phyloP scores from a whole-genome alignment of 2,888 invertebrate species.

The Eupithecia exiguata region DNA sequence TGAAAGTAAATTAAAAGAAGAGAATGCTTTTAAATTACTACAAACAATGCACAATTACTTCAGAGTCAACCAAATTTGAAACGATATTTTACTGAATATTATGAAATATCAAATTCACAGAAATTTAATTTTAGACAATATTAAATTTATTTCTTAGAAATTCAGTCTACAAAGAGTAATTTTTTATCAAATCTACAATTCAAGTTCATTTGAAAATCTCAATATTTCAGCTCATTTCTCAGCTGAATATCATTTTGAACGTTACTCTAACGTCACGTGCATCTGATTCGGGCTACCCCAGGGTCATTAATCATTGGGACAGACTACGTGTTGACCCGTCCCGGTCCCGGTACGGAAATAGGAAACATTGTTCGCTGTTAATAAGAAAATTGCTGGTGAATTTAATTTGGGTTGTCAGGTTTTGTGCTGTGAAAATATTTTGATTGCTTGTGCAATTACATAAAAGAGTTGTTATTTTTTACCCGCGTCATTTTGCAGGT shows the following conservation, averaged over 20 bases:
- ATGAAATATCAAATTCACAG: not conserved
- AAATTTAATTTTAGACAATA: not conserved
- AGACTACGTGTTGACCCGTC: slow-evolving; percentile 68
- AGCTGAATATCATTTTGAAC: slow-evolving; percentile 64
- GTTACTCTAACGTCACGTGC: slow-evolving; percentile 77
- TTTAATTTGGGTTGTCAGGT: slow-evolving; percentile 28
- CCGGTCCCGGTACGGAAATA: slow-evolving; percentile 40
- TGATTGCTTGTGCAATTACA: slow-evolving; percentile 7
- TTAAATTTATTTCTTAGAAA: not conserved
- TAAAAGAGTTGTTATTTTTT: not conserved
- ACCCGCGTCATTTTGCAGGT: not conserved
- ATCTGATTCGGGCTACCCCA: slow-evolving; percentile 69
- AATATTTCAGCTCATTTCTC: slow-evolving; percentile 27
- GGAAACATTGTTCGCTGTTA: slow-evolving; percentile 42
- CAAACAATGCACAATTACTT: not conserved
- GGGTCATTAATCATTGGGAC: slow-evolving; percentile 71
- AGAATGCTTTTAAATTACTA: not conserved
- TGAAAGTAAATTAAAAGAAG: not conserved
- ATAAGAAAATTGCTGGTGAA: slow-evolving; percentile 41
- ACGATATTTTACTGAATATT: not conserved
- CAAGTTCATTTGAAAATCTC: slow-evolving; percentile 6
- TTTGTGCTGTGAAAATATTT: slow-evolving; percentile 2
- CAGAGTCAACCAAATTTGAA: not conserved
- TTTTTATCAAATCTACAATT: slow-evolving; percentile 1
- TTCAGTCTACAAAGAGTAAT: not conserved